Evolutionary conservation across 2,797 vertebrate species (phyloP), one percentile per base, ranked within the genome.

Genomic region (Eupleurogrammus muticus): DNA sequence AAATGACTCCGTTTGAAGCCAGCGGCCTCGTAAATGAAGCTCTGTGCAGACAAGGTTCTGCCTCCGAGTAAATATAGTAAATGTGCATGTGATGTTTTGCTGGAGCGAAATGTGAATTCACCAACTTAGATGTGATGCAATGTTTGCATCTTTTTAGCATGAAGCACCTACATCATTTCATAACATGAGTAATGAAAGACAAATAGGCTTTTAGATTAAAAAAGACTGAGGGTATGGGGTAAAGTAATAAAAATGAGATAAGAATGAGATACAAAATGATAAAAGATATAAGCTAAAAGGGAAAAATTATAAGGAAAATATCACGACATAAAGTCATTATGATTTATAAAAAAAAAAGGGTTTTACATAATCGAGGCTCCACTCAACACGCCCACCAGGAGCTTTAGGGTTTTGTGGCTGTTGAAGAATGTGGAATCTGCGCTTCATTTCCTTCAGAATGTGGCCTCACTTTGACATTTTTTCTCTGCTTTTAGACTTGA

Each of bases 1-100:
- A 87, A 89, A 83, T 83, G 59, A 78, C 70, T 51, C 9, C 1
- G 35, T 71, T 75, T 79, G 73, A 78, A 75, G 73, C 48, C 64
- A 40, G 66, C 50, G 5, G 46, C 47, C 53, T 66, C 59, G 6
- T 73, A 47, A 77, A 65, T 51, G 32, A 70, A 73, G n/a, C n/a
- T 28, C 50, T 14, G 11, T 61, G 49, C 19, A 38, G 9, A 10
- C 9, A 12, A 38, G 11, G 19, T 44, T 28, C 21, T 19, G 23
- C 6, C 9, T 12, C 28, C 1, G 9, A 54, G 28, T 47, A n/a
- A 28, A 62, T 20, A 10, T 55, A 50, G 24, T 3, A 35, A 9
- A n/a, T 19, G 4, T 62, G 60, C 9, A 58, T 1, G 32, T 59
- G 35, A 50, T 53, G 32, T 60, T 68, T 34, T 32, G 20, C 20